Evolutionary conservation across 1,140 invertebrate species (phyloP).

Genomic region (Adoxophyes honmai): DNA sequence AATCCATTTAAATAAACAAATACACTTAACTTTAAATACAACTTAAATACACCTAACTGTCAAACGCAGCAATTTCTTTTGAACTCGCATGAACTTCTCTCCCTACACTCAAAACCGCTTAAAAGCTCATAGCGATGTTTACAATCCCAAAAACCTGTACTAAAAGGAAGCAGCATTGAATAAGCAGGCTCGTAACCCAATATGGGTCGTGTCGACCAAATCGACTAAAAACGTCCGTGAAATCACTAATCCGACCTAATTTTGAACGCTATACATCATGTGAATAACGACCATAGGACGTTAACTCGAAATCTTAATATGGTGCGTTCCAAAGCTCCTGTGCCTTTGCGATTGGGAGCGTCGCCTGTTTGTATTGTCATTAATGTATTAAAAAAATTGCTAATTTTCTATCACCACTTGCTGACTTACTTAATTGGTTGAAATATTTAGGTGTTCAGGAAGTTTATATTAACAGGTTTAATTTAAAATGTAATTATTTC

Average conservation of each 20-base stretch:
- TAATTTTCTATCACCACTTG: background rate
- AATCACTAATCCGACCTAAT: conserved; percentile 69
- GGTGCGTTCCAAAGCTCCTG: conserved; percentile 36
- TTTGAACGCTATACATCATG: conserved; percentile 55
- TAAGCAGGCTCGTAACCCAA: conserved; percentile 39
- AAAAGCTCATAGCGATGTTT: too few species aligned
- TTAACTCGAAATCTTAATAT: conserved; percentile 50
- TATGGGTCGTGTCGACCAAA: conserved; percentile 31
- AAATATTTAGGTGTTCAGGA: too few species aligned
- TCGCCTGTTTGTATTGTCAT: conserved; percentile 20
- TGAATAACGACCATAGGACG: conserved; percentile 49
- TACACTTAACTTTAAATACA: too few species aligned
- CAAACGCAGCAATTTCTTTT: too few species aligned
- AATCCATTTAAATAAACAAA: too few species aligned
- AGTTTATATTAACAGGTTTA: too few species aligned
- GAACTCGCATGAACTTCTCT: too few species aligned
- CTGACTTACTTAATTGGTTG: too few species aligned
- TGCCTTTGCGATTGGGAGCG: conserved; percentile 23
- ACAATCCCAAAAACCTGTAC: background rate
- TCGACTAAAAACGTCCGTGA: conserved; percentile 43
- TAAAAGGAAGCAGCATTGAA: background rate
- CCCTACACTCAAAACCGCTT: too few species aligned
- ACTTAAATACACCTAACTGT: too few species aligned
- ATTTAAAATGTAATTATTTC: too few species aligned
- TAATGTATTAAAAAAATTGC: background rate